Evolutionary conservation across 2,113 vertebrate species (phyloP).

Genomic region (Rhineura floridana): DNA sequence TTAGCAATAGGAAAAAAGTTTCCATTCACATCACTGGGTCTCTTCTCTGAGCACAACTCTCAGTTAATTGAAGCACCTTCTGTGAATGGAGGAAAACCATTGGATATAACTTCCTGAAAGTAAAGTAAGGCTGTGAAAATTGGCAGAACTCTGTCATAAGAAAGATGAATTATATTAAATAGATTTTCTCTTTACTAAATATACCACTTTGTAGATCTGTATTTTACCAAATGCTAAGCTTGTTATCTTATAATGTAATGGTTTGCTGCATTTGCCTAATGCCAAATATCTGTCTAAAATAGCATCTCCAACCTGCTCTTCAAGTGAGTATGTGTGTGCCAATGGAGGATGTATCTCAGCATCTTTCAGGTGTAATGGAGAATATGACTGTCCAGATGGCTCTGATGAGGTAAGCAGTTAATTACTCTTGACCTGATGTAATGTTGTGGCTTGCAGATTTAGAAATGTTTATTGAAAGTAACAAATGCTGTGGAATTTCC

Average conservation of each 20-base stretch:
- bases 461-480: background rate
- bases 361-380: conserved; percentile 90
- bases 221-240: background rate
- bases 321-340: conserved; percentile 92
- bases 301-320: conserved; percentile 91
- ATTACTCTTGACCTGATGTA: background rate
- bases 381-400: conserved; percentile 92
- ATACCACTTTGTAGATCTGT: background rate
- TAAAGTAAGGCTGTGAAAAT: background rate
- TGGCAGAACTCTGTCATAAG: background rate
- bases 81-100: background rate
- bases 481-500: background rate
- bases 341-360: conserved; percentile 91
- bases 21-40: background rate
- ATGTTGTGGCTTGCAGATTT: background rate
- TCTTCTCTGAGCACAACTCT: background rate
- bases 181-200: background rate
- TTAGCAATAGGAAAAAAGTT: background rate
- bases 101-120: background rate
- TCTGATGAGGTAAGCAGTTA: conserved; percentile 91
- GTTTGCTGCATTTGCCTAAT: conserved; percentile 34
- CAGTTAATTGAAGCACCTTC: no score
- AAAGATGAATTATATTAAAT: background rate
- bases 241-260: background rate
- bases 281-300: conserved; percentile 64